Base-by-base conservation (phyloP, 23 tunicate species). In the Trididemnum nubilum region DNA sequence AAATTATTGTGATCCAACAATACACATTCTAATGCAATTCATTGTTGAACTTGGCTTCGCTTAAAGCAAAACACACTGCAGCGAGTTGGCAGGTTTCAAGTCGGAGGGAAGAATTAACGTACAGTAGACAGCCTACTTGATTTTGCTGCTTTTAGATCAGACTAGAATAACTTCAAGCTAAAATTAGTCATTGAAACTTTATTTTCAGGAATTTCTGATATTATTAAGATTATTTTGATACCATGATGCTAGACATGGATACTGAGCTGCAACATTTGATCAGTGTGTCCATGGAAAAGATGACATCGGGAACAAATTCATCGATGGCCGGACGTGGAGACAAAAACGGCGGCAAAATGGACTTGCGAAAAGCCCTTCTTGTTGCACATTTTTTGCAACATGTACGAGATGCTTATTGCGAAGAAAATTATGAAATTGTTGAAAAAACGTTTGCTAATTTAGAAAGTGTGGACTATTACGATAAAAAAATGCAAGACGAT, bases 361-460 rank as follows among this genome's bases (percentile, higher is more conserved):
- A 91, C 85, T 71, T 91, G 59, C 80, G 97, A 15, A 91, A 91
- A 67, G 90, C 97, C 90, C 86, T 91, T 64, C 97, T 91, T 33
- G 97, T 91, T 18, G 97, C 97, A 9, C 97, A 85, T 59, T 85
- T 91, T 49, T 40, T 91, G 33, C 90, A 91, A 70, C 84, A 91
- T 19, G 88, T 91, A 35, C 86, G 90, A 70, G 67, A 81, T 25
- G 96, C 96, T 0, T 90, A 90, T 51, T 67, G 80, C 9, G 77
- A 79, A 40, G 96, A 90, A 24, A 88, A 90, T 49, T 90, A 90
- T 64, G 34, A 61, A 61, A 80, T 90, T 29, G 88, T 90, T 26
- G 82, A 69, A 26, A 90, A 90, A 57, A 90, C 89, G 28, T 67
- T 67, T 67, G 31, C 74, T 12, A 33, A 67, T 61, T 12, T 12